Conservation (phyloP, 2,888 invertebrate species). For the Hyposoter didymator region DNA sequence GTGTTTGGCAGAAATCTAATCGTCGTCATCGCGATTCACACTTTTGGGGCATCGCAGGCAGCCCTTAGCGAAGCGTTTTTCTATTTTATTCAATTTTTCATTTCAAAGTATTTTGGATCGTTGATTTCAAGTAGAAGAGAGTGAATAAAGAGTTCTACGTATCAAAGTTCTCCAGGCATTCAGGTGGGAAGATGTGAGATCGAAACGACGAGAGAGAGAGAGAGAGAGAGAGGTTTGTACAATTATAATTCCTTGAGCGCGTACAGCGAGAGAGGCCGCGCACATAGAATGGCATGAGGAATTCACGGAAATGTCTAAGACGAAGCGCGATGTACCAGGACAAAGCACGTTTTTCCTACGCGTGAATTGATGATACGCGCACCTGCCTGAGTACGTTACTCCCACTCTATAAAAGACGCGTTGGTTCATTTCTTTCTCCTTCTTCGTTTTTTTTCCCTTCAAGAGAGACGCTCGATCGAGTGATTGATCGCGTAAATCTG, state of each 20-base stretch:
- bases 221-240: constrained; percentile 24
- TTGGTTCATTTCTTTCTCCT: constrained; percentile 31
- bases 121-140: background rate
- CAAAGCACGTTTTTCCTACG: constrained; percentile 49
- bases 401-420: constrained; percentile 16
- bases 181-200: constrained; percentile 9
- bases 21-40: no score
- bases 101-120: background rate
- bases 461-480: constrained; percentile 19
- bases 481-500: constrained; percentile 39
- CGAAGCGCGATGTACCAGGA: constrained; percentile 6
- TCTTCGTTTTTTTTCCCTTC: background rate
- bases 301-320: constrained; percentile 53
- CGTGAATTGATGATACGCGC: constrained; percentile 25
- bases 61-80: no score
- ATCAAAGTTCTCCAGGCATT: background rate
- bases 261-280: constrained; percentile 28
- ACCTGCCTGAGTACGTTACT: constrained; percentile 30
- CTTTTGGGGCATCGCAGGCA: no score
- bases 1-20: no score
- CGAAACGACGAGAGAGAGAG: constrained; percentile 37
- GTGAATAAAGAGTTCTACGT: background rate
- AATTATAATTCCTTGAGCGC: constrained; percentile 53
- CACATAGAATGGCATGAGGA: constrained; percentile 26
- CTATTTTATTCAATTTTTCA: no score